These are phyloP conservation scores for Nudaria mundana DNA, from an alignment of 2,888 invertebrate genomes.

Conservation along the genomic window DNA sequence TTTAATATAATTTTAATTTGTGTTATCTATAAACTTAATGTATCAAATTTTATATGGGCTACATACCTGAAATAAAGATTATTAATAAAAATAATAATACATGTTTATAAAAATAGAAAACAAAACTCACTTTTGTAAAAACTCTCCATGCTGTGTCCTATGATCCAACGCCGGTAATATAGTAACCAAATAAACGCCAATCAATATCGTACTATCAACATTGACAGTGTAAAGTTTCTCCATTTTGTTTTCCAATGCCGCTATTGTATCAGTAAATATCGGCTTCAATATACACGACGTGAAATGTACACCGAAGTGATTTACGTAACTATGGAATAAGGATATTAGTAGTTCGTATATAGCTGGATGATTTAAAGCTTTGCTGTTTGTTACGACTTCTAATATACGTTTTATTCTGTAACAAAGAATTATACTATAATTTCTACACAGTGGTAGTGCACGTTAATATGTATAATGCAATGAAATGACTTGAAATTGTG, in stretches of 20 bases:
- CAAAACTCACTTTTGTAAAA: conserved; percentile 80
- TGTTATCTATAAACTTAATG: too few relatives aligned
- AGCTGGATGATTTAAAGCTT: conserved; percentile 54
- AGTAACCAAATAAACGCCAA: conserved; percentile 83
- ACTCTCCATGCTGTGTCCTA: conserved; percentile 71
- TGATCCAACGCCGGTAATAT: conserved; percentile 77
- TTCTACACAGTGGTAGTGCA: too few relatives aligned
- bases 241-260: conserved; percentile 82
- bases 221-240: conserved; percentile 77
- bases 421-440: conserved; percentile 14
- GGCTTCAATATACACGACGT: conserved; percentile 80
- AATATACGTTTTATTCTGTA: conserved; percentile 69
- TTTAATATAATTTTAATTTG: too few relatives aligned
- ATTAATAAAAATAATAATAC: too few relatives aligned
- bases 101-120: too few relatives aligned
- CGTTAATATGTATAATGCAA: too few relatives aligned
- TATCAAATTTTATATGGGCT: too few relatives aligned
- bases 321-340: conserved; percentile 70
- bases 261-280: conserved; percentile 79
- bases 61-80: too few relatives aligned
- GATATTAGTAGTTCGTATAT: conserved; percentile 62
- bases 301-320: conserved; percentile 85
- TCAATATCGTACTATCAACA: conserved; percentile 78
- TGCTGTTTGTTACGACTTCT: conserved; percentile 53
- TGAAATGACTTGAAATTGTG: too few relatives aligned